Evolutionary conservation across 2,888 invertebrate genomes (phyloP), one percentile per base, ranked within the genome.

Genomic region (Pyrrhosoma nymphula): DNA sequence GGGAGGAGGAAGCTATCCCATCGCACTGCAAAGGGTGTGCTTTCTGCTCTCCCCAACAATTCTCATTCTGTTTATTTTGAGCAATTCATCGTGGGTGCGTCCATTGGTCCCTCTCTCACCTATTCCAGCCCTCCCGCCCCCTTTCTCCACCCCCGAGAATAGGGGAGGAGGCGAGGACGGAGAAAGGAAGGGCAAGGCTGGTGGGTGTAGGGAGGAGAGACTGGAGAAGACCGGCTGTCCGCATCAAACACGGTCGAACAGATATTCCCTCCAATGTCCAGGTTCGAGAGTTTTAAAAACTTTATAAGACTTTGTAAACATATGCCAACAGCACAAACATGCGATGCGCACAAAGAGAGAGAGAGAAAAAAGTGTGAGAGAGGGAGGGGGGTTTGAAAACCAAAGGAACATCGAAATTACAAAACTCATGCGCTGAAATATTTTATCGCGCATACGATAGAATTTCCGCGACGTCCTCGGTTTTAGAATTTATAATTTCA

Each of bases 21-120:
- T 3, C 26, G 89, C n/a, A 47, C 26, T 93, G 93, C 93, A 35
- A 91, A 56, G 35, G 82, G 82, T 47, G 47, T 69, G 69, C 69
- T 69, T 23, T n/a, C n/a, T 8, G 30, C 35, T 18, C n/a, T 35
- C 20, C 47, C 23, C 93, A 35, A 75, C 69, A 47, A 93, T 93
- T 93, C 47, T n/a, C 75, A 23, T n/a, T 39, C 69, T 93, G 93
- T 93, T 93, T 93, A 93, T 93, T 93, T 69, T 69, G 47, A 69
- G 47, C 69, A 93, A 69, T 93, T 69, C 63, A 93, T 75, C 93
- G 89, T 56, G 16, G 89, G 55, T 14, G 89, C 3, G 35, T 35
- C 82, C 82, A 14, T 69, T 8, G 26, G 69, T 69, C 23, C 69
- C 69, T 1, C 39, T 69, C 69, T 20, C 26, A 16, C 47, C 23